phyloP scores from a whole-genome alignment of 2,113 vertebrate species.

The Clinocottus analis region DNA sequence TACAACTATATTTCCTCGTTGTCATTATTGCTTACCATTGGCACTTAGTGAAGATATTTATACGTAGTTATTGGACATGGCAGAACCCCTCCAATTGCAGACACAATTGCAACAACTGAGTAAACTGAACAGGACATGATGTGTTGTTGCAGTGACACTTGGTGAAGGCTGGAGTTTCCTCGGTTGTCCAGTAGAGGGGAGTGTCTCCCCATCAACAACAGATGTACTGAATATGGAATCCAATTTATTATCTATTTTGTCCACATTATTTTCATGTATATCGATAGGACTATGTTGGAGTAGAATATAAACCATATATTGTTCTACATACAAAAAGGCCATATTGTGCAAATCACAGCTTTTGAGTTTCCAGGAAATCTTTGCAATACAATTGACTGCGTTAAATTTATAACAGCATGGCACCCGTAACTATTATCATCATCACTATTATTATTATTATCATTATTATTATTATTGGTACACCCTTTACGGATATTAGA shows the following conservation, averaged over 20 bases:
- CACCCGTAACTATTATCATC: not conserved
- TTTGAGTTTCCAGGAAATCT: not conserved
- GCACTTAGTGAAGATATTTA: constrained; percentile 33
- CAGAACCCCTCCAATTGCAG: not conserved
- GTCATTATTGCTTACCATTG: constrained; percentile 46
- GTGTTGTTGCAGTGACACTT: not conserved
- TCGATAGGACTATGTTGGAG: not conserved
- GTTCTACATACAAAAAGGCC: not conserved
- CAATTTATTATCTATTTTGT: not conserved
- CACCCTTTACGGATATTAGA: not conserved
- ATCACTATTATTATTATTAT: too few species aligned
- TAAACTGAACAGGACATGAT: not conserved
- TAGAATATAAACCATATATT: not conserved
- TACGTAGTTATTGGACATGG: not conserved
- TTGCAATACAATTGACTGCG: not conserved
- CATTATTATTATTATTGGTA: constrained; percentile 7
- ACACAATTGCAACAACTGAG: not conserved
- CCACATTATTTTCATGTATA: not conserved
- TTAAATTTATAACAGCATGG: not conserved
- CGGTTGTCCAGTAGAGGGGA: constrained; percentile 45
- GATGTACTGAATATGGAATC: not conserved
- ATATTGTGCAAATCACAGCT: not conserved
- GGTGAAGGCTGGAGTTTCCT: not conserved
- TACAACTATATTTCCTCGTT: not conserved
- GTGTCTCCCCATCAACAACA: not conserved